Conservation (phyloP, 2,113 vertebrate species). For the Penelope pileata region DNA sequence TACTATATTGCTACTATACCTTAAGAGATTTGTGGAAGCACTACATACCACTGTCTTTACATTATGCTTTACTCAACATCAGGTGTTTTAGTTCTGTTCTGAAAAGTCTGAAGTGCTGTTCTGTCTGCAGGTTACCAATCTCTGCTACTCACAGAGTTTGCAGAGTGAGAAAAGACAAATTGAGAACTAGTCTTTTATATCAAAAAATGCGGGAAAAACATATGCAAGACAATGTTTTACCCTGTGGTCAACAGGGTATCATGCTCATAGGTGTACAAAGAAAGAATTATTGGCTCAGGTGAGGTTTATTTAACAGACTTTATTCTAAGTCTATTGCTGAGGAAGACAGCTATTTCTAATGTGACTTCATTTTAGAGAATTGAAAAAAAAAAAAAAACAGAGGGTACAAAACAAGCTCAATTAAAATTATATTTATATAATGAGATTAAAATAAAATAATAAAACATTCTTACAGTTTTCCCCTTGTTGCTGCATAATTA, state of each 20-base stretch:
- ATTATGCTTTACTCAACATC: neutral
- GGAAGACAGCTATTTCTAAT: neutral
- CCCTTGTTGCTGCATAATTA: neutral
- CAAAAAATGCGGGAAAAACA: neutral
- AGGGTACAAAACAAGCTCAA: neutral
- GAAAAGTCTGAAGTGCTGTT: neutral
- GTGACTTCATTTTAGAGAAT: neutral
- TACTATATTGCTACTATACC: neutral
- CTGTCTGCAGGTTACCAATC: neutral
- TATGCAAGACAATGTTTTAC: neutral
- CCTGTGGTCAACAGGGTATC: neutral
- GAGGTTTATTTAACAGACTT: neutral
- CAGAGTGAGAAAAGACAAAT: neutral
- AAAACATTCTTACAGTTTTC: neutral
- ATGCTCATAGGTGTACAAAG: neutral
- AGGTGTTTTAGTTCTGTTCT: neutral
- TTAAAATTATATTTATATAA: neutral
- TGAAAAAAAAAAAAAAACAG: neutral
- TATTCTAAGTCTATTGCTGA: neutral
- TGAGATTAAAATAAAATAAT: neutral
- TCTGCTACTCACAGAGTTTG: neutral
- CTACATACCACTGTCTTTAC: neutral
- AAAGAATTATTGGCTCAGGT: neutral
- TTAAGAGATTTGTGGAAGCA: neutral
- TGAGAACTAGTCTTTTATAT: neutral